Evolutionary conservation across 2,797 vertebrate genomes (phyloP).

Genomic region (Crotalus adamanteus): DNA sequence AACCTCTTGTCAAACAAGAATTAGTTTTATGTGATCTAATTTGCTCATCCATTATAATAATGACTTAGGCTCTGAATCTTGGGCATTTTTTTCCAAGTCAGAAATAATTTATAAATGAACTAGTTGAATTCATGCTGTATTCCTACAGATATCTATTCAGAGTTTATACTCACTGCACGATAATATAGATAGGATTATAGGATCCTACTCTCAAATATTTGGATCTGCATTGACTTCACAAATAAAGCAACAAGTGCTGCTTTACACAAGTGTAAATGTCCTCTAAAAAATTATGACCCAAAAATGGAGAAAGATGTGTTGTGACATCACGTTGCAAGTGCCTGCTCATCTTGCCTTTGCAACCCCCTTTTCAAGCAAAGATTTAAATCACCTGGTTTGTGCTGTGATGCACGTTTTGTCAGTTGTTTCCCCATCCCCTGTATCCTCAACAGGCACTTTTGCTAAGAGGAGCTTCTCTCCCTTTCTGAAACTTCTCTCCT

Average conservation of each 20-base stretch:
- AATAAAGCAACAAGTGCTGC: background rate
- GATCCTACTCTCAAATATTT: background rate
- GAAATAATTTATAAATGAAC: background rate
- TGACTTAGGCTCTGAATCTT: background rate
- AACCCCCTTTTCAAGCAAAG: background rate
- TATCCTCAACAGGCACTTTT: background rate
- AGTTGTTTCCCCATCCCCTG: background rate
- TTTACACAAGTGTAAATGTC: background rate
- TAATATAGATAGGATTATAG: background rate
- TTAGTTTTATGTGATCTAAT: background rate
- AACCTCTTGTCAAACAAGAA: slow-evolving; percentile 6
- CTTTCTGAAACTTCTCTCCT: background rate
- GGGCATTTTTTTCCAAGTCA: background rate
- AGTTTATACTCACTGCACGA: background rate
- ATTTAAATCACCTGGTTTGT: background rate
- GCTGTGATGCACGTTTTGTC: background rate
- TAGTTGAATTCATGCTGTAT: background rate
- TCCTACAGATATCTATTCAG: background rate
- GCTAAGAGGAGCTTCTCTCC: background rate
- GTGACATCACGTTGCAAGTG: background rate
- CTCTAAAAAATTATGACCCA: background rate
- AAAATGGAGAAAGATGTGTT: background rate
- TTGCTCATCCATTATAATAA: background rate
- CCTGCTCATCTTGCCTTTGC: background rate
- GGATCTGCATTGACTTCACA: background rate